phyloP scores from a whole-genome alignment of 2,113 vertebrate species.

The Tretioscincus oriximinensis region DNA sequence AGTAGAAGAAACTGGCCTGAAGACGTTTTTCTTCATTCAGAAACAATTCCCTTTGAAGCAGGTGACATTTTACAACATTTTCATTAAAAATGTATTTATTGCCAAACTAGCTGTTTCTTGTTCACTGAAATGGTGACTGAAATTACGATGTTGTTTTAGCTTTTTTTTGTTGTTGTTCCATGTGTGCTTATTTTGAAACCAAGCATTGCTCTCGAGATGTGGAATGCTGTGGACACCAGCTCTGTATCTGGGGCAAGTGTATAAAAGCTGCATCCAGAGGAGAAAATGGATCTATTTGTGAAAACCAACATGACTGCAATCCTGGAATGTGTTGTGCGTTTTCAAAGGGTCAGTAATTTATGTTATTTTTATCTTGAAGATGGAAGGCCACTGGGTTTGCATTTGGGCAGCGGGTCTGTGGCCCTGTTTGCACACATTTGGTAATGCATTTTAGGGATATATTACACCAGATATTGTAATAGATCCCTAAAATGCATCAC shows the following conservation, averaged over 20 bases:
- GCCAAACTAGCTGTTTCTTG: background rate
- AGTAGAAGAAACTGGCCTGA: too few relatives aligned
- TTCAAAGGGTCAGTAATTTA: constrained; percentile 76
- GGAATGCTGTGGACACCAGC: constrained; percentile 86
- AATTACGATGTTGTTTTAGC: rapidly evolving
- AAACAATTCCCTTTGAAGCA: background rate
- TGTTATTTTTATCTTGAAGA: background rate
- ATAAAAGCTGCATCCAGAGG: constrained; percentile 74
- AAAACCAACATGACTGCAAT: constrained; percentile 83
- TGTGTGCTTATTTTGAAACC: background rate
- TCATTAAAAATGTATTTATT: background rate
- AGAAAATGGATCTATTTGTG: constrained; percentile 87
- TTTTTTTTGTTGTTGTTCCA: background rate
- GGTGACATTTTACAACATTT: background rate
- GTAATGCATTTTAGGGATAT: too few relatives aligned
- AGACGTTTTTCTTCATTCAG: too few relatives aligned
- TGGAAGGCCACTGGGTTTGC: background rate
- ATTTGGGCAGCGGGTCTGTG: background rate
- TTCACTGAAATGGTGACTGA: rapidly evolving
- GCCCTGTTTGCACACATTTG: background rate
- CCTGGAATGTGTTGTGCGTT: constrained; percentile 87
- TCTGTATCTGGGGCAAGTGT: constrained; percentile 91
- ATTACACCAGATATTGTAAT: too few relatives aligned
- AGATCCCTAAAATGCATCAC: too few relatives aligned
- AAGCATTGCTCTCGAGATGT: constrained; percentile 83